Conservation (phyloP, 1,140 invertebrate species). For the Cydia strobilella region DNA sequence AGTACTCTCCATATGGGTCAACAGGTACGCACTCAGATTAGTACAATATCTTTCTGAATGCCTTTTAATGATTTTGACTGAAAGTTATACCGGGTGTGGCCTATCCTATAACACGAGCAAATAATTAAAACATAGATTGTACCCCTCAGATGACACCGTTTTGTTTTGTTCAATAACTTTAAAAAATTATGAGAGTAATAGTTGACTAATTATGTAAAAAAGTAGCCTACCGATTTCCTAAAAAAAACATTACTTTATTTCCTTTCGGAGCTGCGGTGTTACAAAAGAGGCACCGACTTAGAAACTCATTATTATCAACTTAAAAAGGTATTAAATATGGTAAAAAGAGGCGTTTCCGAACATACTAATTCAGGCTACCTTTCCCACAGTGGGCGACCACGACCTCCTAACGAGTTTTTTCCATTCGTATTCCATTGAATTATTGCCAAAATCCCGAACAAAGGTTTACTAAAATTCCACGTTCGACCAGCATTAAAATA, state of each 20-base stretch:
- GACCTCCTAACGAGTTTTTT: conserved; percentile 20
- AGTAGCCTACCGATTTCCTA: background rate
- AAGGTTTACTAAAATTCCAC: conserved; percentile 19
- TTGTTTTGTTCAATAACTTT: no score
- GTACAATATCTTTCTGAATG: no score
- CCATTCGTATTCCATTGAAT: conserved; percentile 17
- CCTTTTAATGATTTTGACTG: no score
- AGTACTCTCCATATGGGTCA: no score
- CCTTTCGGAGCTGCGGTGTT: background rate
- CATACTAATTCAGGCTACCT: background rate
- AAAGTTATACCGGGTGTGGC: no score
- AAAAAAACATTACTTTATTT: background rate
- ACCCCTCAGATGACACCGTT: no score
- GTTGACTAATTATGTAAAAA: no score
- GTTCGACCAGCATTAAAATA: background rate
- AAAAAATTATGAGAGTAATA: no score
- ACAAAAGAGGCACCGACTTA: background rate
- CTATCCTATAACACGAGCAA: no score
- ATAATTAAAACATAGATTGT: no score
- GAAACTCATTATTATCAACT: background rate
- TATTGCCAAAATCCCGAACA: conserved; percentile 11
- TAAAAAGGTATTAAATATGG: background rate
- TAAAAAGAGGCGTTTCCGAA: conserved; percentile 11
- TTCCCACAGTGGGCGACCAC: conserved; percentile 11
- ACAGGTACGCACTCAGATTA: no score